These are phyloP conservation scores for Coluber constrictor DNA, from an alignment of 2,797 vertebrate species.

Conservation along the genomic window DNA sequence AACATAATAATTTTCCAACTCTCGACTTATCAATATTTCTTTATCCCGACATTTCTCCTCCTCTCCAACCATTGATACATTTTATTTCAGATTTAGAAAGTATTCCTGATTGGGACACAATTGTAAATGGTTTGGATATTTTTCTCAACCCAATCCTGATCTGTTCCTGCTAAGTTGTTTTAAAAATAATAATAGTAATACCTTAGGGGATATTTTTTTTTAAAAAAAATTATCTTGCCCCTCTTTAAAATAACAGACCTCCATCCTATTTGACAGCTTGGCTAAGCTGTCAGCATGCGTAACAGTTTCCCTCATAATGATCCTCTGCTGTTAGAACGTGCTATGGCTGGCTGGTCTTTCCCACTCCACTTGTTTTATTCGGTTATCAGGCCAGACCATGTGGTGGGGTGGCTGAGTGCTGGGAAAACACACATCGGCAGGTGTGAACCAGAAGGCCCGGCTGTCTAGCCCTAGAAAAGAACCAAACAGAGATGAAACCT, in stretches of 20 bases:
- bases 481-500: slow-evolving; percentile 27
- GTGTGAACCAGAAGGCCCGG: not conserved
- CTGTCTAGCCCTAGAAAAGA: slow-evolving; percentile 47
- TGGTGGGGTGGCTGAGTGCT: not conserved
- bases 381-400: not conserved
- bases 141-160: not conserved
- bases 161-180: not conserved
- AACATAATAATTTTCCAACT: too few relatives aligned
- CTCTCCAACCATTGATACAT: too few relatives aligned
- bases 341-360: slow-evolving; percentile 21
- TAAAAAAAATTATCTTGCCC: too few relatives aligned
- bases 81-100: not conserved
- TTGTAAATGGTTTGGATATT: not conserved
- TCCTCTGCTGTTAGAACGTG: rapidly evolving
- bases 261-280: not conserved
- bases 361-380: not conserved
- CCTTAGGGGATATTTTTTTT: not conserved
- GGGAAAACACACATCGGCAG: not conserved
- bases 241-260: not conserved
- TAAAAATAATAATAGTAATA: not conserved
- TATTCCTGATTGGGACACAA: not conserved
- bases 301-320: rapidly evolving
- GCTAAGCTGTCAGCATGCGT: not conserved
- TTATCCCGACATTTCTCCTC: too few relatives aligned
- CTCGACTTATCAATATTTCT: too few relatives aligned